A percentile compares a stretch with the other conserved stretches of the same genome.
These are phyloP conservation scores for Mungos mungo DNA, from an alignment of 2,113 vertebrate genomes.

Conservation along the genomic window DNA sequence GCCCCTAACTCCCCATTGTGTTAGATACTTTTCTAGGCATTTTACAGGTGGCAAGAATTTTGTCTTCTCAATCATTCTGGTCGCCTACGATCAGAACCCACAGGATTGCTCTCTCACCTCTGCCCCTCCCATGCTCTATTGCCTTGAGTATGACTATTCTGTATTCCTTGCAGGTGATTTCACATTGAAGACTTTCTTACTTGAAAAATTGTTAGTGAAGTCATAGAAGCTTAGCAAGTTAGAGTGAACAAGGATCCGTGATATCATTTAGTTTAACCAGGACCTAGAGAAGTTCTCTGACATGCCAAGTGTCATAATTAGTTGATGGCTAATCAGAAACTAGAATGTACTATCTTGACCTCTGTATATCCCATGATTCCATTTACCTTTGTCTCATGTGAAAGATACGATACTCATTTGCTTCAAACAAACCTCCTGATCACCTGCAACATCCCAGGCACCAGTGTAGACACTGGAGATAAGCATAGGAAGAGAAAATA, in stretches of 20 bases:
- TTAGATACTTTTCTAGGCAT: background rate
- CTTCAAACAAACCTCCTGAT: background rate
- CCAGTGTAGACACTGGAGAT: background rate
- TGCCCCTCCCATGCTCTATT: background rate
- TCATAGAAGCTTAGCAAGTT: background rate
- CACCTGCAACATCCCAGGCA: background rate
- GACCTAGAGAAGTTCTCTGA: background rate
- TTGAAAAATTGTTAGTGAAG: background rate
- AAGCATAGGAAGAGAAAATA: background rate
- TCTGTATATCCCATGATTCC: background rate
- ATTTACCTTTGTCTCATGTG: background rate
- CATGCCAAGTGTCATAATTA: background rate
- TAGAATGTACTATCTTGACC: background rate
- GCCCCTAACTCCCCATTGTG: background rate
- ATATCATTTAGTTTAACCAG: background rate
- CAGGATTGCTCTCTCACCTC: background rate
- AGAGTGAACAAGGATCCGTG: background rate
- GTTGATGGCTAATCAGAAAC: background rate
- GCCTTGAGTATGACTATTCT: background rate
- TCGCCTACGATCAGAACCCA: background rate
- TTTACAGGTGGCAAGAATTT: background rate
- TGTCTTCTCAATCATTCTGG: background rate
- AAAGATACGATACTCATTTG: background rate
- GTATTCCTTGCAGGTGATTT: background rate
- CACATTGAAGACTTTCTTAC: background rate